These are phyloP conservation scores for Hetaerina titia DNA, from an alignment of 2,888 invertebrate genomes.

Conservation along the genomic window DNA sequence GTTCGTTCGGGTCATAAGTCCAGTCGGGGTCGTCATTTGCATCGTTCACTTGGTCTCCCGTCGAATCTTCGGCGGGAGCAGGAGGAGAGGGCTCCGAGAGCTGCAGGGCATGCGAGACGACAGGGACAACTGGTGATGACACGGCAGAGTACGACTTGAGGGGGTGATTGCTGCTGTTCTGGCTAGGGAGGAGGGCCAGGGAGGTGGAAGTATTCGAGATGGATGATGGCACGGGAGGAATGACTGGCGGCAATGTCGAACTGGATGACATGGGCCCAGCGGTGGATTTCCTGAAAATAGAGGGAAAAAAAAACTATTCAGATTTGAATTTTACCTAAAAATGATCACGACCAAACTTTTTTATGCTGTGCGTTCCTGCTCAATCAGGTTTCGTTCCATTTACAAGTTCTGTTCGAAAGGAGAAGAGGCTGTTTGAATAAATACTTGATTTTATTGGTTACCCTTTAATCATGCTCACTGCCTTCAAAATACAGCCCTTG, in stretches of 20 bases:
- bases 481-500: no score
- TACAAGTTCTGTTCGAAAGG: no score
- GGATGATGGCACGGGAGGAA: slow-evolving; percentile 63
- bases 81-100: slow-evolving; percentile 76
- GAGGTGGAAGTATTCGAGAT: slow-evolving; percentile 34
- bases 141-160: slow-evolving; percentile 73
- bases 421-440: no score
- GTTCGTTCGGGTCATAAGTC: slow-evolving; percentile 97
- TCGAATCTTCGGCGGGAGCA: slow-evolving; percentile 77
- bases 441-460: no score
- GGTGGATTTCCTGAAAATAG: slow-evolving; percentile 75
- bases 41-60: slow-evolving; percentile 81
- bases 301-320: slow-evolving; percentile 55
- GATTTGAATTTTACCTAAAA: slow-evolving; percentile 56
- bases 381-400: no score
- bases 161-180: background rate
- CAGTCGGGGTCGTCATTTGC: slow-evolving; percentile 81
- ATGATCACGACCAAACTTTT: background rate
- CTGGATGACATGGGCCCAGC: slow-evolving; percentile 74
- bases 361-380: no score
- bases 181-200: slow-evolving; percentile 42
- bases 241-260: slow-evolving; percentile 72
- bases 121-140: slow-evolving; percentile 73
- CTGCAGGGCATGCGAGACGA: slow-evolving; percentile 71
- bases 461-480: no score